Evolutionary conservation across 2,888 invertebrate species (phyloP), one percentile per base, ranked within the genome.

Genomic region (Steromphala cineraria): DNA sequence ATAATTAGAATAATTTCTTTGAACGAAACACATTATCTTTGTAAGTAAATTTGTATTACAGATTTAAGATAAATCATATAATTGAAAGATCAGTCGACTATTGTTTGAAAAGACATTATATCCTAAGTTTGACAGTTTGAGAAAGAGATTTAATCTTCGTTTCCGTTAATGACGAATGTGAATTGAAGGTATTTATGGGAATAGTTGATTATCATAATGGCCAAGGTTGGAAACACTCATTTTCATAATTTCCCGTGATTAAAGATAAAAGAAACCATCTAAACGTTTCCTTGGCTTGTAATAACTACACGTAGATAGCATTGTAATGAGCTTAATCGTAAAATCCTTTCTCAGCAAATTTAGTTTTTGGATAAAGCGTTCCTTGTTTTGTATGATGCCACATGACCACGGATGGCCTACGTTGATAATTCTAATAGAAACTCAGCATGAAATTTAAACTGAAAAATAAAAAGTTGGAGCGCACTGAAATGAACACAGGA

Each of bases 331-430:
- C 15, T 15, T 71, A 28, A 71, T 36, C 36, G 4, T 19, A 36
- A 17, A 71, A 19, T 40, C 19, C 71, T 71, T 71, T 71, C 71
- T 71, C 71, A 71, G 71, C 71, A 71, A n/a, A 71, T 71, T 71
- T 71, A 8, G 71, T 40, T 71, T 71, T 36, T 31, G 71, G 40
- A 71, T 19, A 67, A 71, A 71, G 71, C 31, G 19, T 15, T 71
- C 19, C 40, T 36, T 71, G 71, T 71, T 71, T 71, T 40, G 71
- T 31, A 71, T 71, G 36, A 36, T 71, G 36, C 24, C 71, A 19
- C 36, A 19, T 40, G 71, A 71, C 71, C 71, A 8, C 19, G 40
- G 71, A 71, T 71, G 71, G 40, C 71, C 71, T 71, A 19, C 31
- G 40, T 40, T 5, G 71, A 71, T 71, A 71, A 31, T n/a, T 24